These are phyloP conservation scores for Brenthis ino DNA, from an alignment of 2,888 invertebrate species.

Conservation along the genomic window DNA sequence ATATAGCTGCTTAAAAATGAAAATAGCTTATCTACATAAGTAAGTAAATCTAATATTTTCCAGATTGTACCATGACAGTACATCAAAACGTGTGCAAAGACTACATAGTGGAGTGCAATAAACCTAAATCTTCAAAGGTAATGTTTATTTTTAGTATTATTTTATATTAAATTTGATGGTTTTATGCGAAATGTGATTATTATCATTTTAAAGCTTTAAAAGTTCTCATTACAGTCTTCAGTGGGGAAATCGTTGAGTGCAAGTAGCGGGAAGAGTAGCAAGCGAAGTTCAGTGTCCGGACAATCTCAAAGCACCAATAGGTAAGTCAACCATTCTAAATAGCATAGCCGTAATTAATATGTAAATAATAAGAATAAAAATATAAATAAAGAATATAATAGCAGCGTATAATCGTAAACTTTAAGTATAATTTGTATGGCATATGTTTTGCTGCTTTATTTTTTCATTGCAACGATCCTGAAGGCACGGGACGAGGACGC, in stretches of 20 bases:
- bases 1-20: no score
- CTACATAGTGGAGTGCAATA: slow-evolving; percentile 91
- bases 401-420: background rate
- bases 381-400: slow-evolving; percentile 3
- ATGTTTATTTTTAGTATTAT: background rate
- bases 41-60: slow-evolving; percentile 41
- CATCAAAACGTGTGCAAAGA: slow-evolving; percentile 95
- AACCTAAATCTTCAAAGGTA: slow-evolving; percentile 86
- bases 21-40: no score
- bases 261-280: slow-evolving; percentile 73
- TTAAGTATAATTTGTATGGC: slow-evolving; percentile 55
- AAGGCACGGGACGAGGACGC: slow-evolving; percentile 39
- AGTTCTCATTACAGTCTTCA: slow-evolving; percentile 59
- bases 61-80: slow-evolving; percentile 93
- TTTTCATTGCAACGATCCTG: slow-evolving; percentile 58
- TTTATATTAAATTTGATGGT: background rate
- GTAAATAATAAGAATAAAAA: slow-evolving; percentile 8
- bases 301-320: slow-evolving; percentile 74
- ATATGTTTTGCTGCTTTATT: slow-evolving; percentile 78
- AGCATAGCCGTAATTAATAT: background rate
- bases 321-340: slow-evolving; percentile 52
- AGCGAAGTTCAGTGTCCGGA: slow-evolving; percentile 74
- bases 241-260: slow-evolving; percentile 75
- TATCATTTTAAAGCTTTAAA: slow-evolving; percentile 18
- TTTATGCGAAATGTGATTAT: slow-evolving; percentile 1